Evolutionary conservation across 2,797 vertebrate species (phyloP).

Genomic region (Aulostomus chinensis): DNA sequence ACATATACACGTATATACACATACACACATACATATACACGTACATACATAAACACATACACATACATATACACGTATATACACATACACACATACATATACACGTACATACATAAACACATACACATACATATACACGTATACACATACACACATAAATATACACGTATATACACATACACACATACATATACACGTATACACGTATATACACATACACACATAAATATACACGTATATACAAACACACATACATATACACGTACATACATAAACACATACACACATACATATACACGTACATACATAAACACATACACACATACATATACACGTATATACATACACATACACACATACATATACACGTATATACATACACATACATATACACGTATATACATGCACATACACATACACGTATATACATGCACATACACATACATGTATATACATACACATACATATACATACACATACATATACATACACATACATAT

Average conservation of each 20-base stretch:
- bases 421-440: no score
- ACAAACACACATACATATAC: not conserved
- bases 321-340: slow-evolving; percentile 1
- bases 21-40: not conserved
- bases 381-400: no score
- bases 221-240: no score
- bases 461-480: no score
- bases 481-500: no score
- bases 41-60: slow-evolving; percentile 5
- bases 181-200: no score
- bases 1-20: not conserved
- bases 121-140: not conserved
- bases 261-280: not conserved
- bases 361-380: not conserved
- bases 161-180: no score
- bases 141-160: no score
- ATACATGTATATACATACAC: not conserved
- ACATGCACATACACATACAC: no score
- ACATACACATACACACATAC: slow-evolving; percentile 3
- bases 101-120: slow-evolving; percentile 4
- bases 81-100: slow-evolving; percentile 2
- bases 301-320: slow-evolving; percentile 5
- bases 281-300: not conserved
- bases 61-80: not conserved
- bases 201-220: not conserved